phyloP scores from a whole-genome alignment of 2,113 vertebrate genomes.

The Oreochromis spilurus region DNA sequence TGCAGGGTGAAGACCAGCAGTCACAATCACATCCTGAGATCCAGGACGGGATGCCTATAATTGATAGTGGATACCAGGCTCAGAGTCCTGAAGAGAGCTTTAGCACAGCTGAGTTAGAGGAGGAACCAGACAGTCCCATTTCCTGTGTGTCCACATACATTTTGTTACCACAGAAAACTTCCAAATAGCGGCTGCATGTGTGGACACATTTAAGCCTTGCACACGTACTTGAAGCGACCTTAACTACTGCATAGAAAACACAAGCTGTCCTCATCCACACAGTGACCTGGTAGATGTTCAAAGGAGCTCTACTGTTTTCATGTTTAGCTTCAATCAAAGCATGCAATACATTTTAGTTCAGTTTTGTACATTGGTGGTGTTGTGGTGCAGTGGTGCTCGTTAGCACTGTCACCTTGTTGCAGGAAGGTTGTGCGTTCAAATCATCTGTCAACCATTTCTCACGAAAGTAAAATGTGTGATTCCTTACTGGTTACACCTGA shows the following conservation, averaged over 20 bases:
- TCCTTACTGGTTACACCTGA: not conserved
- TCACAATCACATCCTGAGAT: not conserved
- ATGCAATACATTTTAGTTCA: not conserved
- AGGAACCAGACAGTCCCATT: not conserved
- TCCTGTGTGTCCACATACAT: constrained; percentile 23
- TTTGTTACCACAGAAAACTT: not conserved
- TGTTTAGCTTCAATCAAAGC: not conserved
- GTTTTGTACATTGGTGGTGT: not conserved
- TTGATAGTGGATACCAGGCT: not conserved
- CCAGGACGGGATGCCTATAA: not conserved
- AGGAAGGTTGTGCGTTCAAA: not conserved
- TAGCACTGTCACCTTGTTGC: not conserved
- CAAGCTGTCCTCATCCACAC: not conserved
- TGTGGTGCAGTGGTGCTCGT: not conserved
- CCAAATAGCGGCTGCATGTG: not conserved
- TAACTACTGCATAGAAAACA: not conserved
- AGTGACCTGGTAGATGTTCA: not conserved
- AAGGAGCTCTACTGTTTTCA: not conserved
- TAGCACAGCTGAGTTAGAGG: too few species aligned
- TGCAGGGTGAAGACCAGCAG: not conserved
- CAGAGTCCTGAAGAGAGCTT: not conserved
- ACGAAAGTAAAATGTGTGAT: not conserved
- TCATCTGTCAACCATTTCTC: not conserved
- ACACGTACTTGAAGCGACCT: not conserved
- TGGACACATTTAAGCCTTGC: not conserved